Base-by-base conservation (phyloP, 1,140 invertebrate species). In the Gonioctena quinquepunctata region DNA sequence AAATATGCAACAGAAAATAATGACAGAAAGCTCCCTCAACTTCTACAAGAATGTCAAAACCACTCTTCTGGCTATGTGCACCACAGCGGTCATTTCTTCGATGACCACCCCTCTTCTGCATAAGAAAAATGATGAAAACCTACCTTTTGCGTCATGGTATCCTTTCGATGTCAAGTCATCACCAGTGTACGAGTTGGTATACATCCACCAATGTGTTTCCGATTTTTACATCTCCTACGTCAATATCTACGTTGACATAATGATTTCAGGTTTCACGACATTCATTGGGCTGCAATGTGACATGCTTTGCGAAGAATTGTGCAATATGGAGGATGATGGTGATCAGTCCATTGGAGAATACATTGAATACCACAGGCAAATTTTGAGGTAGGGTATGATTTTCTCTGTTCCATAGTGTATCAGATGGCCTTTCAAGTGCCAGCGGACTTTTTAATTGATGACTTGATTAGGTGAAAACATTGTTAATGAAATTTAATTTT, bases 191-290 rank as follows among this genome's bases (percentile, higher is more conserved):
- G 27, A 57, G 27, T 8, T 67, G 19, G 65, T 48, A 18, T 67
- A 67, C 25, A 33, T 57, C 6, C 65, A 67, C 25, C 65, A 67
- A 28, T 21, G 18, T 18, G 6, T 57, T 11, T 56, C 23, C 11
- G 22, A 28, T 3, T 7, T 22, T 19, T 67, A 67, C 25, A 28
- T 52, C 8, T 27, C 65, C 7, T 18, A 19, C 25, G 28, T 57
- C 13, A 67, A 67, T 59, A 67, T 67, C 1, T 67, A 57, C 19
- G 11, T 42, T 23, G 65, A 67, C n/a, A 50, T 67, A 16, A 28
- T 67, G 18, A 52, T 67, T 13, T 23, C 65, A 7, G 65, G 48
- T n/a, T 50, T 66, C 1, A 23, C 26, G 11, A 25, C 19, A 52
- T 18, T 50, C 13, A 56, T 66, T 26, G 42, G 49, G 23, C 19